Evolutionary conservation across 2,113 vertebrate species (phyloP), one percentile per base, ranked within the genome.

Genomic region (Mohoua ochrocephala): DNA sequence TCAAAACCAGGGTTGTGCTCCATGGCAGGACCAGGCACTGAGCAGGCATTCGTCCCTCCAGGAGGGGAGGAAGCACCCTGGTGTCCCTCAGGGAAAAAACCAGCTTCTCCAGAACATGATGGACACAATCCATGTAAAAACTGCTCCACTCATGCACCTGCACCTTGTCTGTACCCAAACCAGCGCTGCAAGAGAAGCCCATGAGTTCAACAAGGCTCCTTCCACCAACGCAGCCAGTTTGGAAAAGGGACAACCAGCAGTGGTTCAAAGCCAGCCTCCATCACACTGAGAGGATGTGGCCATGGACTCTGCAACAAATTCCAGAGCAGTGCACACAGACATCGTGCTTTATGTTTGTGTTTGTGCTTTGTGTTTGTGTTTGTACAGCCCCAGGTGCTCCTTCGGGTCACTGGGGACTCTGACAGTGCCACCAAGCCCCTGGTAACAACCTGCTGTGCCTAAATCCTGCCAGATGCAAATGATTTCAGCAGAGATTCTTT

Each of bases 291-390:
- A 56, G 53, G 21, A 47, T 9, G 54, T 4, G 4, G 44, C 60
- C 27, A 10, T 3, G 45, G 65, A 4, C 27, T 15, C 12, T 22
- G 39, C 39, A 60, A 15, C 30, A 19, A 35, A 42, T 13, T n/a
- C 61, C 50, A 45, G 53, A 63, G 37, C 44, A 49, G 17, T 7
- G 15, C 44, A 50, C 10, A 10, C 39, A 54, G 56, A 10, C 15
- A 6, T 2, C 2, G 1, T 9, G 57, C 33, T 12, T 6, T 49
- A 7, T 21, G 45, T 17, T 22, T 21, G 27, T 26, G n/a, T 64
- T 50, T 2, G 1, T 9, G 57, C 33, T 12, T 6, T 49, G 9
- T 21, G 45, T 17, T 22, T 21, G 27, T 26, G n/a, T 64, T 50
- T 76, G 19, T 15, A 19, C 9, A 79, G 64, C n/a, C 59, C 59